phyloP scores from a whole-genome alignment of 2,797 vertebrate species.

The Semaprochilodus insignis region DNA sequence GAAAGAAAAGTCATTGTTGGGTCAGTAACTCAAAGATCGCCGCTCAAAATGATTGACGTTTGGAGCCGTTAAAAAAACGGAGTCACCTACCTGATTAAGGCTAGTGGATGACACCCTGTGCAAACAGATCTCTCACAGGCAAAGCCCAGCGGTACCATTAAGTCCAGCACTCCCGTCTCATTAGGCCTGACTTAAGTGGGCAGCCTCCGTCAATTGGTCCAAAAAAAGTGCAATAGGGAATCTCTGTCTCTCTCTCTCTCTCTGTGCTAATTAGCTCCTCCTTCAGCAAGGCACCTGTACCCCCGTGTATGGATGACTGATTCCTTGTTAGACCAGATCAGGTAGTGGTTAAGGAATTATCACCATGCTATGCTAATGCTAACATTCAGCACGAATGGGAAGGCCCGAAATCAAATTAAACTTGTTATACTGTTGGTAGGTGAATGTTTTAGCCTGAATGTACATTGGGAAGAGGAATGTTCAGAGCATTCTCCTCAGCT shows the following conservation, averaged over 20 bases:
- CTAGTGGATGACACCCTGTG: constrained; percentile 85
- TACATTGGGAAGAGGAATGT: constrained; percentile 52
- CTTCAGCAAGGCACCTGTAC: constrained; percentile 81
- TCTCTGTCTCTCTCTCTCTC: constrained; percentile 64
- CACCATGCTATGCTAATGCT: constrained; percentile 40
- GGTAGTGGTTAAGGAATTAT: constrained; percentile 55
- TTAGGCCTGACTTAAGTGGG: constrained; percentile 86
- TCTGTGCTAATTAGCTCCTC: constrained; percentile 85
- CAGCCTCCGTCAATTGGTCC: constrained; percentile 76
- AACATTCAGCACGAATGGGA: constrained; percentile 25
- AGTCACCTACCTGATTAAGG: constrained; percentile 84
- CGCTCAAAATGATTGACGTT: constrained; percentile 76
- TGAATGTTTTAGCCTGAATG: constrained; percentile 50
- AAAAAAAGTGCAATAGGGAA: constrained; percentile 78
- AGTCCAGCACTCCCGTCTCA: constrained; percentile 81
- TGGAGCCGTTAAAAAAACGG: constrained; percentile 78
- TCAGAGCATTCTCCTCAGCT: constrained; percentile 65
- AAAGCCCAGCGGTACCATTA: constrained; percentile 88
- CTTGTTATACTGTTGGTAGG: neutral
- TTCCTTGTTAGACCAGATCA: constrained; percentile 61
- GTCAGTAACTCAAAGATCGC: constrained; percentile 64
- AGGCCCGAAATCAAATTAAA: constrained; percentile 40
- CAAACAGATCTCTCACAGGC: constrained; percentile 80
- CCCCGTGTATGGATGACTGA: constrained; percentile 57
- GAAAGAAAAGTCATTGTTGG: constrained; percentile 43